Evolutionary conservation across 2,888 invertebrate genomes (phyloP).

Genomic region (Drosophila borealis): DNA sequence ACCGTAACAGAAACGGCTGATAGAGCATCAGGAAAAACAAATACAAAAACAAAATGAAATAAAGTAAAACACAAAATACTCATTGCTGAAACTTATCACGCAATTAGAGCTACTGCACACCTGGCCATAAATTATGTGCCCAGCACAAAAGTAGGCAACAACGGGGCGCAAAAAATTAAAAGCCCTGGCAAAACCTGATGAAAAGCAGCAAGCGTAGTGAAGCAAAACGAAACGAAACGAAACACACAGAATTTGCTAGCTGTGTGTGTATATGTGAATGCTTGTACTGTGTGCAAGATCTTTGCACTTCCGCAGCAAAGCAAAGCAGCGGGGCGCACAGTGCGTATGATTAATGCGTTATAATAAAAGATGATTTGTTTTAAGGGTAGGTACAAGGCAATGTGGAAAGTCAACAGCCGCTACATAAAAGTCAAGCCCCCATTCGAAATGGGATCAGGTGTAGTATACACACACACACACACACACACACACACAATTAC

Average conservation of each 20-base stretch:
- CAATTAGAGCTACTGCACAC: conserved; percentile 71
- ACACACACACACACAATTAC: conserved; percentile 35
- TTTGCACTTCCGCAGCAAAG: conserved; percentile 61
- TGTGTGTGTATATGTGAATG: conserved; percentile 33
- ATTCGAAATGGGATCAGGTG: conserved; percentile 53
- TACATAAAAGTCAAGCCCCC: conserved; percentile 59
- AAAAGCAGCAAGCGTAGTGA: conserved; percentile 17
- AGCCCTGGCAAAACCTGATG: conserved; percentile 33
- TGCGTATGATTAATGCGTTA: conserved; percentile 74
- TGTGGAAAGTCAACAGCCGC: conserved; percentile 73
- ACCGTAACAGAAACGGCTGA: conserved; percentile 44
- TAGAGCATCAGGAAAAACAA: conserved; percentile 29
- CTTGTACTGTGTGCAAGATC: conserved; percentile 41
- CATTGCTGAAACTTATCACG: conserved; percentile 79
- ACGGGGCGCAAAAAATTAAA: conserved; percentile 58
- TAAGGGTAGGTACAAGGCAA: conserved; percentile 39
- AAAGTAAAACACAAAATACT: conserved; percentile 36
- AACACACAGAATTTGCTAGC: conserved; percentile 22
- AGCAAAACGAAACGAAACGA: conserved; percentile 6
- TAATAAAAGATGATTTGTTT: conserved; percentile 81
- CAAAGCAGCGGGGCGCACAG: conserved; percentile 42
- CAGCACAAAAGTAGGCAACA: conserved; percentile 60
- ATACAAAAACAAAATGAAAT: conserved; percentile 1
- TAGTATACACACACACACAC: conserved; percentile 27
- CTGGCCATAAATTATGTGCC: conserved; percentile 70